Conservation (phyloP, 2,888 invertebrate species). For the Ophion ventricosus region DNA sequence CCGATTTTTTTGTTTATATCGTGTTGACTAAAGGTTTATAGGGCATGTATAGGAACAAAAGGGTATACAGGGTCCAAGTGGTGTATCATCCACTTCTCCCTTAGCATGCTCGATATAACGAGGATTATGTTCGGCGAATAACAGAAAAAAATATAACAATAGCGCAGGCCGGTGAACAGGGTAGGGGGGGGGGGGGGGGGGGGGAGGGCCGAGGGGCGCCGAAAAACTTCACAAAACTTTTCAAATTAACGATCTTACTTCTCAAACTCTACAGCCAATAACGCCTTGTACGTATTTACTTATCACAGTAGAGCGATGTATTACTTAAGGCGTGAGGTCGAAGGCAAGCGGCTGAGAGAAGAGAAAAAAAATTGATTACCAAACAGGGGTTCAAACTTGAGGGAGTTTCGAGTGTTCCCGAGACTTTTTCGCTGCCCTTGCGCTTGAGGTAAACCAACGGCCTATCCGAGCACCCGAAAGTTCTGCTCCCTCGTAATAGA, state of each 20-base stretch:
- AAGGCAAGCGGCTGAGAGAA: neutral
- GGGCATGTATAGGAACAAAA: neutral
- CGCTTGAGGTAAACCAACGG: neutral
- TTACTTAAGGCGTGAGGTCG: neutral
- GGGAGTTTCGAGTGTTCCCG: too few relatives aligned
- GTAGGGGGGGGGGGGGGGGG: too few relatives aligned
- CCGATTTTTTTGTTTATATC: neutral
- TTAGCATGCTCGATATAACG: neutral
- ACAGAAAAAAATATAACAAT: neutral
- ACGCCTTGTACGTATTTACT: neutral
- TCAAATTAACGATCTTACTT: constrained; percentile 33
- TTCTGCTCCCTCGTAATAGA: too few relatives aligned
- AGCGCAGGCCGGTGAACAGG: too few relatives aligned
- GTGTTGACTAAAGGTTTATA: constrained; percentile 14
- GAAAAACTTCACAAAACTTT: constrained; percentile 23
- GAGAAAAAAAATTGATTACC: neutral
- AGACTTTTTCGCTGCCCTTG: neutral
- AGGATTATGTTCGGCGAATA: constrained; percentile 19
- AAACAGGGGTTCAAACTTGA: neutral
- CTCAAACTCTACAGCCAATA: constrained; percentile 15
- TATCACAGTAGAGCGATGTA: neutral
- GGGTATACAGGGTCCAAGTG: neutral
- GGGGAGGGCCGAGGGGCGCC: too few relatives aligned
- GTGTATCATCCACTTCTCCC: neutral
- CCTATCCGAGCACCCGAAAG: too few relatives aligned